Evolutionary conservation across 2,888 invertebrate genomes (phyloP), one percentile per base, ranked within the genome.

Genomic region (Hypsopygia costalis): DNA sequence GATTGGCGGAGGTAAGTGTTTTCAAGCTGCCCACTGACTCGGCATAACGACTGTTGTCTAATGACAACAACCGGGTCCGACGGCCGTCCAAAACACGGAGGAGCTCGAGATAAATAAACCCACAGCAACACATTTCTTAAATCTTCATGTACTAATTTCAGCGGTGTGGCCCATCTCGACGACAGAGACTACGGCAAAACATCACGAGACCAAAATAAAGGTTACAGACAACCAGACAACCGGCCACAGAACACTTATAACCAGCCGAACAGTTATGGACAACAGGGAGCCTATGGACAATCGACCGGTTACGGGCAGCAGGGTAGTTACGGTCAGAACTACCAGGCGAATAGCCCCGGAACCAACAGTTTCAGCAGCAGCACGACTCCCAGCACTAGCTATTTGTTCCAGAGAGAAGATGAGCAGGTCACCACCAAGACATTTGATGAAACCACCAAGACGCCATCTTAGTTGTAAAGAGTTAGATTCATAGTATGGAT

Each of bases 391-490:
- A 88, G 81, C 16, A 91, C 90, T 7, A 91, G 88, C 53, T 91
- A 91, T 55, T 70, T 91, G 43, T 91, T 90, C 52, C 89, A 89
- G 41, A 78, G 91, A 28, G 78, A 89, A 61, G 69, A 90, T 63
- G 64, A 83, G 53, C 62, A 77, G 29, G 77, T 85, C 16, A 83
- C 87, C 3, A 72, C 71, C 5, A 78, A 77, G 42, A 51, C 60
- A 38, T 52, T 61, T 4, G 76, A 81, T 12, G 81, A 79, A 6
- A 75, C 82, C 22, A 86, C 88, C 3, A 82, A 81, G 52, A 51
- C 66, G 48, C 63, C 85, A 41, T 65, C 64, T 45, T 69, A 66
- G 41, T 36, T 44, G 34, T 37, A 33, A 21, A 21, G 21, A n/a
- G n/a, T n/a, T n/a, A n/a, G n/a, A n/a, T 21, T 6, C 21, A 5